A percentile compares a stretch with the other conserved stretches of the same genome.
These are phyloP conservation scores for Sinohyriopsis cumingii DNA, from an alignment of 2,888 invertebrate species.

Conservation along the genomic window DNA sequence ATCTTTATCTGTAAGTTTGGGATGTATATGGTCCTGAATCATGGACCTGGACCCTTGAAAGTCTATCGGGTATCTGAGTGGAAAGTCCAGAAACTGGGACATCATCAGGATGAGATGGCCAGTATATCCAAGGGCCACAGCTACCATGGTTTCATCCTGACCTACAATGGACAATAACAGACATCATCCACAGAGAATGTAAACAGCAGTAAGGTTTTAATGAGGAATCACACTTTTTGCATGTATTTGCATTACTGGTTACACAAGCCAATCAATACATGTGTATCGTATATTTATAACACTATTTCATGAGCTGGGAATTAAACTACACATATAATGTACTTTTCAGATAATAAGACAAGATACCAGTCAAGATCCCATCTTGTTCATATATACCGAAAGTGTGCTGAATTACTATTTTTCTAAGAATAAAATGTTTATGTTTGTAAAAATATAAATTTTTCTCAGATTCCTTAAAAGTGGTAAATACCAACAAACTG, in stretches of 20 bases:
- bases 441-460: no score
- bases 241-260: not conserved
- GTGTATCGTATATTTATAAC: not conserved
- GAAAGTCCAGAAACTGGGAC: slow-evolving; percentile 87
- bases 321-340: not conserved
- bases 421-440: no score
- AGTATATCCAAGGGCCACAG: slow-evolving; percentile 90
- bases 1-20: slow-evolving; percentile 78
- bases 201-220: not conserved
- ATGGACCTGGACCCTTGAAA: slow-evolving; percentile 87
- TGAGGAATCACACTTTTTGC: no score
- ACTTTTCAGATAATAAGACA: not conserved
- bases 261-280: not conserved
- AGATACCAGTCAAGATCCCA: not conserved
- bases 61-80: slow-evolving; percentile 87
- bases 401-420: no score
- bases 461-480: no score
- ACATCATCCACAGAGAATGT: not conserved
- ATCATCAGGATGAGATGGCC: slow-evolving; percentile 88
- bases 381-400: no score
- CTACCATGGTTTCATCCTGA: slow-evolving; percentile 80
- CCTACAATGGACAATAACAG: slow-evolving; percentile 67
- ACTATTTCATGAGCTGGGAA: not conserved
- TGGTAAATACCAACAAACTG: no score
- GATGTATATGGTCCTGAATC: slow-evolving; percentile 85